These are phyloP conservation scores for Isurus oxyrinchus DNA, from an alignment of 2,113 vertebrate species.

Conservation along the genomic window DNA sequence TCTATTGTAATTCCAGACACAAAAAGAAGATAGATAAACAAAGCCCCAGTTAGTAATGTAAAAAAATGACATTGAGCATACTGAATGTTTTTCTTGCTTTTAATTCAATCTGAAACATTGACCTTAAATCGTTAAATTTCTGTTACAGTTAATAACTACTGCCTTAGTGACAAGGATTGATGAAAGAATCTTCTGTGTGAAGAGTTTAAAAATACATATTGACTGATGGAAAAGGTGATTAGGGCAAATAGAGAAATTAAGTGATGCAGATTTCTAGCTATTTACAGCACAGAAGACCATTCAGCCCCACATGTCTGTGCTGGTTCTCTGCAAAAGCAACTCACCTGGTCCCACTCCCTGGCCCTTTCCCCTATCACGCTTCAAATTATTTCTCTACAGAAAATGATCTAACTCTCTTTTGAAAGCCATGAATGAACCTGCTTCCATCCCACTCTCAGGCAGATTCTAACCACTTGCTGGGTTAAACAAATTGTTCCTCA, in stretches of 20 bases:
- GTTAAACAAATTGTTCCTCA: not conserved
- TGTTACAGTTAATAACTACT: not conserved
- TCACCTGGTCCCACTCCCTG: not conserved
- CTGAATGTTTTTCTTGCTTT: not conserved
- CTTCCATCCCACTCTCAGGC: not conserved
- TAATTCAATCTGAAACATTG: not conserved
- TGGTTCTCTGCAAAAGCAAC: not conserved
- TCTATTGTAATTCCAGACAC: not conserved
- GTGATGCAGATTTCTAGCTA: not conserved
- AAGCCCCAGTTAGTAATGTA: not conserved
- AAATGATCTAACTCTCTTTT: not conserved
- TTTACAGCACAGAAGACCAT: not conserved
- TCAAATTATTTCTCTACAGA: not conserved
- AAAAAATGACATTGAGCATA: not conserved
- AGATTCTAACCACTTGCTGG: not conserved
- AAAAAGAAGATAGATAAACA: not conserved
- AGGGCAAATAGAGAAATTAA: not conserved
- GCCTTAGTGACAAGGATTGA: not conserved
- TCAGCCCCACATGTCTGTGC: not conserved
- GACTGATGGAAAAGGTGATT: not conserved
- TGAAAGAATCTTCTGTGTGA: not conserved
- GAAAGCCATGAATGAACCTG: not conserved
- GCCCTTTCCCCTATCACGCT: not conserved
- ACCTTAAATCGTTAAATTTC: not conserved
- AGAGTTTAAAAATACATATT: not conserved